Base-by-base conservation (phyloP, 2,797 vertebrate genomes). In the Poecile montanus region DNA sequence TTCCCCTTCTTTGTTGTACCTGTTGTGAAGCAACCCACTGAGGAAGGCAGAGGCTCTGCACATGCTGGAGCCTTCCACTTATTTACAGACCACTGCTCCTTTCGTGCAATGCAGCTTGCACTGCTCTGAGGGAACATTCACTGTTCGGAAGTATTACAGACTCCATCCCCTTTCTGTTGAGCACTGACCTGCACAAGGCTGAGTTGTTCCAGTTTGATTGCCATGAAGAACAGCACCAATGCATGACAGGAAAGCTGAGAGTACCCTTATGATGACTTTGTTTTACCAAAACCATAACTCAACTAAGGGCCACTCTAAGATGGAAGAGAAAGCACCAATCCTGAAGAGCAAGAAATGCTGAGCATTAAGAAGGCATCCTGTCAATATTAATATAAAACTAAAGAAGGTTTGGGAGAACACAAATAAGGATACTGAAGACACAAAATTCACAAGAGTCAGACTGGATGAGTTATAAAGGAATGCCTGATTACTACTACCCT, bases 1-100 rank as follows among this genome's bases (percentile, higher is more conserved):
- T 76, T 14, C 23, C 38, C 42, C 47, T 68, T 68, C 58, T 79
- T 78, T 26, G 54, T 29, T 94, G 63, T 66, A 54, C 61, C 58
- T 87, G 61, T 60, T 93, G 82, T 26, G 32, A 63, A 81, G 50
- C 45, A 86, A 32, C 11, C 25, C 44, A 62, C 11, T 15, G 15
- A 78, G 60, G 47, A 75, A 71, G 48, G 71, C 1, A 0, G 38
- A 84, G 42, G 51, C 76, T 87, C 82, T 72, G 47, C 0, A 0
- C 45, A 26, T 25, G 16, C 63, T 62, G 63, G 47, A 92, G 29
- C 56, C 53, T 78, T 76, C 66, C 22, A n/a, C 54, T 93, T 90
- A 83, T 60, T 89, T 87, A 93, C 76, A 89, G 84, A 63, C 61
- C 57, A 32, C 74, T 73, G 74, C 63, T 94, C 84, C 88, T 77